Evolutionary conservation across 2,797 vertebrate genomes (phyloP), one percentile per base, ranked within the genome.

Genomic region (Gallinago solitaria): DNA sequence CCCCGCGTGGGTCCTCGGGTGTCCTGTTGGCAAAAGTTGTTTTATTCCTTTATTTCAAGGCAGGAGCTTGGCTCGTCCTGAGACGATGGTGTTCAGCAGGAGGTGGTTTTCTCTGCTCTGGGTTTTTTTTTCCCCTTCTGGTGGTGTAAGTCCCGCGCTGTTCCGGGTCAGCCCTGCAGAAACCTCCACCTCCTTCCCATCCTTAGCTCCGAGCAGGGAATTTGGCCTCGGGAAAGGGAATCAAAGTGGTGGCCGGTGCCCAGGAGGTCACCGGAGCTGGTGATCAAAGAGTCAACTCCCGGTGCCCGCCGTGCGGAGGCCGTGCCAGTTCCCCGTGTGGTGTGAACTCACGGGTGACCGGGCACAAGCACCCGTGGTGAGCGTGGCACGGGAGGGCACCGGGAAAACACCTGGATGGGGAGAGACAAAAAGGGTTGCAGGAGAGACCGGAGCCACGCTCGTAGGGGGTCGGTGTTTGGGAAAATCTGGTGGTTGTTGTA

Each of bases 1-100:
- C 24, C n/a, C 45, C 0, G 0, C 1, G 27, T 7, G 2, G 9
- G 17, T 37, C 5, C 1, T 2, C 11, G 4, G 2, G 19, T 8
- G 18, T 77, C 11, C 1, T 3, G 37, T 25, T 45, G 37, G 51
- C 33, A 43, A 21, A 45, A 45, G 6, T 9, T 6, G 8, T 2
- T 87, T 28, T 30, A 51, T 39, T 30, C 48, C 30, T 83, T 82
- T 41, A 20, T 73, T 51, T 78, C 53, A 7, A 4, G 24, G 3
- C 14, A 5, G 48, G 1, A 3, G 39, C 41, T 19, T 77, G 9
- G 30, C 19, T 33, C 35, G 25, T 41, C 48, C 61, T 4, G 18
- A 47, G 9, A 2, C 27, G 17, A 43, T 12, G 4, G 3, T 17
- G 57, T 25, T 30, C 24, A 13, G 17, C 47, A 20, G 3, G 8